Conservation (phyloP, 2,797 vertebrate genomes). For the Acridotheres tristis region DNA sequence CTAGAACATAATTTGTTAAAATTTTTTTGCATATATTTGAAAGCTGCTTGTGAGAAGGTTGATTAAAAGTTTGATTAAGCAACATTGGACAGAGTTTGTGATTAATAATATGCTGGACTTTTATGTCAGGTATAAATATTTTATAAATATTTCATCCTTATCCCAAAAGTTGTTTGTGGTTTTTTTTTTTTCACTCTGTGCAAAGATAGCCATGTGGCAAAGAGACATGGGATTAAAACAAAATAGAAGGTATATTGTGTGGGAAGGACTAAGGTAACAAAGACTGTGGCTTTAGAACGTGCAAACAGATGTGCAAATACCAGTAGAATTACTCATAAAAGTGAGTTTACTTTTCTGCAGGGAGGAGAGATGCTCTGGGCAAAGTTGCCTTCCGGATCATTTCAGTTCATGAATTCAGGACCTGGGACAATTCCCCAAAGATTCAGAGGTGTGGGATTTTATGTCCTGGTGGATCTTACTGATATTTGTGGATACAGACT, state of each 20-base stretch:
- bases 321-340: not conserved
- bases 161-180: not conserved
- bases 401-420: constrained; percentile 57
- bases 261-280: not conserved
- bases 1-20: not conserved
- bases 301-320: not conserved
- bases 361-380: not conserved
- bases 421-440: constrained; percentile 66
- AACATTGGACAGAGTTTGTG: not conserved
- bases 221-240: not conserved
- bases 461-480: not conserved
- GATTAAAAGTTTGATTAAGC: not conserved
- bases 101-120: not conserved
- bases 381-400: accelerated
- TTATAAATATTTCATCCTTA: not conserved
- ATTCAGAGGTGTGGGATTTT: accelerated
- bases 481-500: not conserved
- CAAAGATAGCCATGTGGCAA: not conserved
- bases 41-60: not conserved
- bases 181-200: not conserved
- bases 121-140: not conserved
- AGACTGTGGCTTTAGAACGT: not conserved
- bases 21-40: not conserved
- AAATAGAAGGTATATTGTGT: not conserved
- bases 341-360: not conserved